Conservation (phyloP, 2,113 vertebrate species). For the Addax nasomaculatus region DNA sequence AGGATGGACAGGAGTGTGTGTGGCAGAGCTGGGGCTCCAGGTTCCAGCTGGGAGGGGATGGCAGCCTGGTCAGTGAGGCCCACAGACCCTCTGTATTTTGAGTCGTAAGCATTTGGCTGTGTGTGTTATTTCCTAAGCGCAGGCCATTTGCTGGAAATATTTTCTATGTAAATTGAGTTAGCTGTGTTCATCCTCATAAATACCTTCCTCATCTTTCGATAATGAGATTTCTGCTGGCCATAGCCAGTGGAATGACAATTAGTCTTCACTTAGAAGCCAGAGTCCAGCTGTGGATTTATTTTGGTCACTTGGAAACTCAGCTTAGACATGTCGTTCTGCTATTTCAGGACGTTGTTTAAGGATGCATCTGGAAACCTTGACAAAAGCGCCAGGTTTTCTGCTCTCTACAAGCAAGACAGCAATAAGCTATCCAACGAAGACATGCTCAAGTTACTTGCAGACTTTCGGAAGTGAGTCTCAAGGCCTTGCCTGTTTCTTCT, state of each 20-base stretch:
- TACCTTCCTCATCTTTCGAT: neutral
- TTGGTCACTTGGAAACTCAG: neutral
- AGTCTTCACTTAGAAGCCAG: constrained; percentile 7
- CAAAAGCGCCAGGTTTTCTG: constrained; percentile 93
- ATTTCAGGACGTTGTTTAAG: constrained; percentile 91
- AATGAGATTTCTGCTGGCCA: constrained; percentile 41
- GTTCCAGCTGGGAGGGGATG: neutral
- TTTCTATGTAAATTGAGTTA: constrained; percentile 53
- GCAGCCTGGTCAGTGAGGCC: neutral
- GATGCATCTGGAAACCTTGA: constrained; percentile 93
- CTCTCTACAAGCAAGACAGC: constrained; percentile 95
- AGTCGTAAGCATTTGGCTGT: neutral
- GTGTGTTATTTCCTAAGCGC: neutral
- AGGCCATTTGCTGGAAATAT: neutral
- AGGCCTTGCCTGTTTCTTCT: neutral
- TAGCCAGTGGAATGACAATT: constrained; percentile 5
- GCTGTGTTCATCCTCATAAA: constrained; percentile 2
- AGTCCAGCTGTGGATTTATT: constrained; percentile 9
- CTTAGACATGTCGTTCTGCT: constrained; percentile 63
- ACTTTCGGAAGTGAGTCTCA: constrained; percentile 95
- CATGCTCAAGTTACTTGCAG: constrained; percentile 94
- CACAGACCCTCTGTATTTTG: neutral
- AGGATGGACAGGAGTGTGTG: neutral
- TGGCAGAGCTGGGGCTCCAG: neutral
- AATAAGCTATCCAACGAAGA: constrained; percentile 98